Base-by-base conservation (phyloP, 2,888 invertebrate species). In the Nymphalis c-album region DNA sequence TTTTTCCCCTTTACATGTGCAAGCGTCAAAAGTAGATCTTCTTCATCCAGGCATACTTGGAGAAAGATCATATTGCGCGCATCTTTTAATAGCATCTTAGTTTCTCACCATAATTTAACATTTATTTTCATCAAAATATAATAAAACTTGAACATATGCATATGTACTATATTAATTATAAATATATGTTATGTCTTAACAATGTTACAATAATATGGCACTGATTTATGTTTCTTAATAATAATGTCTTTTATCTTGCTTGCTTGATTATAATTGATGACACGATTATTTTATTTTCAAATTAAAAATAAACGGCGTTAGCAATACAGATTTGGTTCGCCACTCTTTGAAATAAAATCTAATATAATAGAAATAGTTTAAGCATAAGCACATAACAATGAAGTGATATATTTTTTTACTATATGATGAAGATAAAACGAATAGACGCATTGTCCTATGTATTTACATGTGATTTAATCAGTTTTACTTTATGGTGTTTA, bases 331-430 rank as follows among this genome's bases (percentile, higher is more conserved):
- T 17, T 47, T 20, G 16, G 17, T 10, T 48, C 50, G 22, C 17
- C 13, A 50, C 18, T 64, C 22, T 45, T 58, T 59, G 16, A 40
- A 58, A 1, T 50, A 50, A 64, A 64, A 58, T 40, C 20, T n/a
- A 18, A 60, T 60, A 51, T 58, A 20, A 45, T 58, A 45, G 45
- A 60, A 64, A 60, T 60, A 59, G 35, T 31, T 20, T 60, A 18
- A 53, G 59, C 35, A 59, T 63, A 46, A 40, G 53, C 26, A 55
- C 53, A 55, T 63, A 46, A 55, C 51, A 20, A 20, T 51, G 22
- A 60, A 51, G 50, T 60, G 40, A 64, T 64, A 64, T 64, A 60
- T 64, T 64, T 64, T 64, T 64, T 60, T 64, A 64, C 60, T 26
- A 31, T 51, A 64, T 45, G 26, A 59, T 64, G 16, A 46, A 64